Evolutionary conservation across 1,140 invertebrate genomes (phyloP), one percentile per base, ranked within the genome.

Genomic region (Musca domestica): DNA sequence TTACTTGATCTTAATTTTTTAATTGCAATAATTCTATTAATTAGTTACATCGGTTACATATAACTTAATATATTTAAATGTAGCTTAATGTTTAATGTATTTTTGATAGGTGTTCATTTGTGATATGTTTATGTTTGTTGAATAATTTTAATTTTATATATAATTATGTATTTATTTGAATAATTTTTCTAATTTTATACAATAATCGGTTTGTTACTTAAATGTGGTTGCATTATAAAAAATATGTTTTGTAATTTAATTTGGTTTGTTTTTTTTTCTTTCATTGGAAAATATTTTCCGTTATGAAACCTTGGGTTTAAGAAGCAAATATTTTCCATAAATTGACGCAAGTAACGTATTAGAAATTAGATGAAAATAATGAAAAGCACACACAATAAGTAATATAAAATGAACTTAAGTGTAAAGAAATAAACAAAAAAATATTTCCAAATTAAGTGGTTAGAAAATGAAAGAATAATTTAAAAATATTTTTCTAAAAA

Each of bases 121-220:
- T 61, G 56, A 61, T 61, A 61, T 61, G 56, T 61, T 61, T 61
- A 61, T 61, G 56, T 61, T 49, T 20, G 10, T 46, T 46, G 10
- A 19, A 19, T 20, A 12, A 46, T 2, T 46, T 12, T 46, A 2
- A 19, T 51, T 20, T 20, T 51, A 19, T 20, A 51, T 51, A 1
- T 51, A 19, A 19, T 1, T 51, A 51, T 51, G 4, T 51, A 51
- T 51, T 20, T 51, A 5, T 20, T 9, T 17, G 9, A 0, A n/a
- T 51, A 19, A 10, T 51, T 19, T 12, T 41, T 20, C 20, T 51
- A 51, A 20, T 51, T 51, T 22, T 51, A 46, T 46, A n/a, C 17
- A 2, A 6, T 48, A n/a, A 48, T 48, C 5, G 47, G 15, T 15
- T 58, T 34, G n/a, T 61, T 25, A n/a, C n/a, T n/a, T n/a, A n/a